A percentile compares a stretch with the other conserved stretches of the same genome.
phyloP scores from a whole-genome alignment of 1,140 invertebrate species.

The Rhyacophila brunnea region DNA sequence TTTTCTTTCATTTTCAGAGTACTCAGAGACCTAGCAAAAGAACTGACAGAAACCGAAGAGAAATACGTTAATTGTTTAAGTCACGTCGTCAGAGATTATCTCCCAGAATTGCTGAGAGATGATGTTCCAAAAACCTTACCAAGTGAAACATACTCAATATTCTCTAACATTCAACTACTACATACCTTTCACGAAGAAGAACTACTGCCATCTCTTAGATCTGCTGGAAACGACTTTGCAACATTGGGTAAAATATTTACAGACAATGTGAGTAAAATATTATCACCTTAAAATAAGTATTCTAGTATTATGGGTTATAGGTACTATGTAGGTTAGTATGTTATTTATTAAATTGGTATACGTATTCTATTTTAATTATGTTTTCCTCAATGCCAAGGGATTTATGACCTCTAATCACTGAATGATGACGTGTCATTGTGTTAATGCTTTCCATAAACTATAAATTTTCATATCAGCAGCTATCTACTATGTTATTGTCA shows the following conservation, averaged over 20 bases:
- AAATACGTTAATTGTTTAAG: slow-evolving; percentile 48
- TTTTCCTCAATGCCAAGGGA: no score
- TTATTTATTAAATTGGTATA: no score
- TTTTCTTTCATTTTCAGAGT: slow-evolving; percentile 42
- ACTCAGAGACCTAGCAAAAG: slow-evolving; percentile 49
- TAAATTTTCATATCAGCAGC: no score
- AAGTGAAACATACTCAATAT: slow-evolving; percentile 42
- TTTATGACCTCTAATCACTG: no score
- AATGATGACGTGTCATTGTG: no score
- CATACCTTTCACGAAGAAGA: slow-evolving; percentile 48
- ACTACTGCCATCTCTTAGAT: slow-evolving; percentile 48
- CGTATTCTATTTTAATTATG: no score
- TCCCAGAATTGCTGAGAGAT: slow-evolving; percentile 43
- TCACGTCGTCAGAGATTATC: slow-evolving; percentile 51
- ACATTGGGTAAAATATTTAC: slow-evolving; percentile 51
- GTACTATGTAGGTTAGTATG: no score
- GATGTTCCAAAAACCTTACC: slow-evolving; percentile 39
- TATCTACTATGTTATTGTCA: no score
- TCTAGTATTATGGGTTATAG: no score
- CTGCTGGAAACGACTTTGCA: slow-evolving; percentile 49
- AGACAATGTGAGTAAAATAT: slow-evolving; percentile 49
- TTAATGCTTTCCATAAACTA: no score
- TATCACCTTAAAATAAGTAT: no score
- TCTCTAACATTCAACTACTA: slow-evolving; percentile 51
- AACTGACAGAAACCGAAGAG: slow-evolving; percentile 50